phyloP scores from a whole-genome alignment of 2,888 invertebrate species.

The Eupelmus urozonus region DNA sequence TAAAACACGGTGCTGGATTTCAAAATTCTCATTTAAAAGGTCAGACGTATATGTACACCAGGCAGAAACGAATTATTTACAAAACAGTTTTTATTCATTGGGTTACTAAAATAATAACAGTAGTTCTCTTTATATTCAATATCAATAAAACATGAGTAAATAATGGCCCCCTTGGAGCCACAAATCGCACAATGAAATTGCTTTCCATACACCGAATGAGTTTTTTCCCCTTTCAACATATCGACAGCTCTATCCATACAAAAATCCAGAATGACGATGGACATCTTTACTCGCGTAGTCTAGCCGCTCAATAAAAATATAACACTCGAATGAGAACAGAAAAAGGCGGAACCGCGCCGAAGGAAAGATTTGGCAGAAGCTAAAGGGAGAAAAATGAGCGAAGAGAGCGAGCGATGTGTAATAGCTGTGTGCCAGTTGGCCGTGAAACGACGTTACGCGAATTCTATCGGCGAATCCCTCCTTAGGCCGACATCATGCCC shows the following conservation, averaged over 20 bases:
- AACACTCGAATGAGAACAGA: not conserved
- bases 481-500: not conserved
- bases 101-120: not conserved
- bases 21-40: no score
- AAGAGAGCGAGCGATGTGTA: not conserved
- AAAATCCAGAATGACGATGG: slow-evolving; percentile 9
- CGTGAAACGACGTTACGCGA: slow-evolving; percentile 63
- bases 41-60: no score
- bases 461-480: slow-evolving; percentile 34
- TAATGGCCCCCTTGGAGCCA: not conserved
- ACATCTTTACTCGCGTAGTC: not conserved
- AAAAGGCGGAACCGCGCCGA: not conserved
- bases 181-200: slow-evolving; percentile 14
- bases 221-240: no score
- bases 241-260: no score
- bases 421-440: slow-evolving; percentile 57
- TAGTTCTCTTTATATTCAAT: not conserved
- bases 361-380: slow-evolving; percentile 12
- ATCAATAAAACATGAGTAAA: not conserved
- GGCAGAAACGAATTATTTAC: no score
- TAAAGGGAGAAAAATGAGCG: not conserved
- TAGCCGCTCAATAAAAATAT: slow-evolving; percentile 4
- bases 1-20: no score
- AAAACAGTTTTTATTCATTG: not conserved
- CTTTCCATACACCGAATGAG: not conserved